phyloP scores from a whole-genome alignment of 2,113 vertebrate species.

The Colistium nudipinnis region DNA sequence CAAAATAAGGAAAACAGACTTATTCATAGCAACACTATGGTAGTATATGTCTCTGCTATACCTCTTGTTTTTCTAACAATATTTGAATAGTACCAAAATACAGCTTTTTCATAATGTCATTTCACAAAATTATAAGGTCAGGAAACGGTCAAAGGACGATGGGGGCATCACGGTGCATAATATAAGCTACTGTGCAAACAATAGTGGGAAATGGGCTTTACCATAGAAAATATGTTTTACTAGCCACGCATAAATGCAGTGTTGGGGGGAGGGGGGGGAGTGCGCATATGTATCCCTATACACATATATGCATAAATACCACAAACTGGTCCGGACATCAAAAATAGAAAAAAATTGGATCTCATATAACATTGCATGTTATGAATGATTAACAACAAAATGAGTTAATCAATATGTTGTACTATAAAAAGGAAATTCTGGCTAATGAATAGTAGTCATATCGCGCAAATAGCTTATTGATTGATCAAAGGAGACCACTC shows the following conservation, averaged over 20 bases:
- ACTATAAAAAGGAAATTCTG: conserved; percentile 66
- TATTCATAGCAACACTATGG: conserved; percentile 90
- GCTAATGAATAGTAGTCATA: conserved; percentile 58
- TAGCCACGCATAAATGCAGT: conserved; percentile 71
- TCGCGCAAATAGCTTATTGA: conserved; percentile 67
- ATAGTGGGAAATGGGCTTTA: conserved; percentile 71
- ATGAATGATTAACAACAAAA: conserved; percentile 68
- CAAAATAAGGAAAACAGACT: conserved; percentile 81
- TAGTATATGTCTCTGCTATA: conserved; percentile 85
- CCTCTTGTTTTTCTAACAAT: conserved; percentile 73
- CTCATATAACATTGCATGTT: conserved; percentile 50
- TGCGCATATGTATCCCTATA: conserved; percentile 75
- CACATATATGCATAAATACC: conserved; percentile 76
- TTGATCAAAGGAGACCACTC: conserved; percentile 45
- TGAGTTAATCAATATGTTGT: conserved; percentile 66
- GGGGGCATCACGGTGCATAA: conserved; percentile 77
- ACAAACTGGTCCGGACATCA: conserved; percentile 74
- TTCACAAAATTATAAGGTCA: conserved; percentile 77
- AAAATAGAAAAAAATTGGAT: conserved; percentile 74
- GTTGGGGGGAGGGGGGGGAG: conserved; percentile 48
- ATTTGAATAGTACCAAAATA: conserved; percentile 86
- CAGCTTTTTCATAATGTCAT: conserved; percentile 86
- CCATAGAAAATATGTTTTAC: conserved; percentile 72
- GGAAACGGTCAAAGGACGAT: conserved; percentile 67
- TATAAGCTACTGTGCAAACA: conserved; percentile 80